phyloP scores from a whole-genome alignment of 2,113 vertebrate species.

The Callorhinus ursinus region DNA sequence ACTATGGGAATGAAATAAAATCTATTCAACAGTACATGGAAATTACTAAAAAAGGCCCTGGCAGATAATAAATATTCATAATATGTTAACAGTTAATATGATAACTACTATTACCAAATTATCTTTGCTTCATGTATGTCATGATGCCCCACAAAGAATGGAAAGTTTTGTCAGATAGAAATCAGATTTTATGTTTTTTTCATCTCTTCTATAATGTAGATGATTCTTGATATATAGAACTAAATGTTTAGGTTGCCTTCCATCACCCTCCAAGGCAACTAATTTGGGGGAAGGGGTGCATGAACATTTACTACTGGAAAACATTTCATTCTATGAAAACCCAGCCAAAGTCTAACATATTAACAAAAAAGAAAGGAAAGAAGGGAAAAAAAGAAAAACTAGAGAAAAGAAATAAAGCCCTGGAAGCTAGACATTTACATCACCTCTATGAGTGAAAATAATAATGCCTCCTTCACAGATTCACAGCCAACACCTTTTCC shows the following conservation, averaged over 20 bases:
- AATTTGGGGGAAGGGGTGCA: not conserved
- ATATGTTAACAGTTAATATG: not conserved
- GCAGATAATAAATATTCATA: not conserved
- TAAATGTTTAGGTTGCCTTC: not conserved
- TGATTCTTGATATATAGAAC: not conserved
- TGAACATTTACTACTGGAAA: not conserved
- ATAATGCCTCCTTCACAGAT: constrained; percentile 66
- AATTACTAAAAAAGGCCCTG: not conserved
- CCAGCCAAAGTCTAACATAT: not conserved
- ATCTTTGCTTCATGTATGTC: not conserved
- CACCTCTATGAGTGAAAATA: constrained; percentile 65
- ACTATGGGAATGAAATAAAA: not conserved
- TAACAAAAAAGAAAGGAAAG: not conserved
- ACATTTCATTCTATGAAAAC: not conserved
- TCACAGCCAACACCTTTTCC: constrained; percentile 80
- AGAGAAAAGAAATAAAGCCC: not conserved
- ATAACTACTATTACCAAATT: not conserved
- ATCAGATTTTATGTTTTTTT: not conserved
- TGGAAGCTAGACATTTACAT: constrained; percentile 59
- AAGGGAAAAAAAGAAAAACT: not conserved
- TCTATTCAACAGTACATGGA: not conserved
- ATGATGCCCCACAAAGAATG: not conserved
- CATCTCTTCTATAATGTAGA: not conserved
- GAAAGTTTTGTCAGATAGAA: not conserved
- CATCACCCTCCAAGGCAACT: not conserved